phyloP scores from a whole-genome alignment of 2,113 vertebrate genomes.

The Sceloporus undulatus region DNA sequence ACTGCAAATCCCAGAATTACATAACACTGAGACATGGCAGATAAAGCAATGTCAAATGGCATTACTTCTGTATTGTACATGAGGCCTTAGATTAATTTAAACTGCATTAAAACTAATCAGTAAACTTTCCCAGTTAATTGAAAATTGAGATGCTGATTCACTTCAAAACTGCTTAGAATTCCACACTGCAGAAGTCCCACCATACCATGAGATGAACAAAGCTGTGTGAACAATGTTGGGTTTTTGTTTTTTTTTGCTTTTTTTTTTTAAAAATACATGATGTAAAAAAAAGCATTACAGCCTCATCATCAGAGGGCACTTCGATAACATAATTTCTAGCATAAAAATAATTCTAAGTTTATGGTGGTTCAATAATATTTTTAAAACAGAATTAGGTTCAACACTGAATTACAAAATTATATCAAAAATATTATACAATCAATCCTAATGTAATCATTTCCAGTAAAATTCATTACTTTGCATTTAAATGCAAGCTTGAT shows the following conservation, averaged over 20 bases:
- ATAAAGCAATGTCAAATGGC: no score
- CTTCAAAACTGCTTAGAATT: no score
- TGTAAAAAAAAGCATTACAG: not conserved
- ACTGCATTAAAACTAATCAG: not conserved
- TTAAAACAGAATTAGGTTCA: not conserved
- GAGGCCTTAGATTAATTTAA: no score
- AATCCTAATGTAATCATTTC: not conserved
- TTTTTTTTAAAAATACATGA: no score
- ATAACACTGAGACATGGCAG: no score
- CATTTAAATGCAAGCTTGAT: slow-evolving; percentile 8
- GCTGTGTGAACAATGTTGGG: not conserved
- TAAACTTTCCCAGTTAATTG: not conserved
- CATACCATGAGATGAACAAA: not conserved
- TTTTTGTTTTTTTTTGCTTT: no score
- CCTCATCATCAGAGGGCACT: not conserved
- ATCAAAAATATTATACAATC: not conserved
- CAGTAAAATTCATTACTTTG: not conserved
- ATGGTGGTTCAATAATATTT: not conserved
- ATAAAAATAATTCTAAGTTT: not conserved
- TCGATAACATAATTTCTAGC: not conserved
- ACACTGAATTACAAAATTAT: not conserved
- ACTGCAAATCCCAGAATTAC: no score
- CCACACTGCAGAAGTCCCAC: not conserved
- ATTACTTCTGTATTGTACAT: no score
- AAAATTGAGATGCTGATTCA: not conserved